Evolutionary conservation across 35 echinoderm and acorn worm species (phyloP), one percentile per base, ranked within the genome.

Genomic region (Patiria miniata): DNA sequence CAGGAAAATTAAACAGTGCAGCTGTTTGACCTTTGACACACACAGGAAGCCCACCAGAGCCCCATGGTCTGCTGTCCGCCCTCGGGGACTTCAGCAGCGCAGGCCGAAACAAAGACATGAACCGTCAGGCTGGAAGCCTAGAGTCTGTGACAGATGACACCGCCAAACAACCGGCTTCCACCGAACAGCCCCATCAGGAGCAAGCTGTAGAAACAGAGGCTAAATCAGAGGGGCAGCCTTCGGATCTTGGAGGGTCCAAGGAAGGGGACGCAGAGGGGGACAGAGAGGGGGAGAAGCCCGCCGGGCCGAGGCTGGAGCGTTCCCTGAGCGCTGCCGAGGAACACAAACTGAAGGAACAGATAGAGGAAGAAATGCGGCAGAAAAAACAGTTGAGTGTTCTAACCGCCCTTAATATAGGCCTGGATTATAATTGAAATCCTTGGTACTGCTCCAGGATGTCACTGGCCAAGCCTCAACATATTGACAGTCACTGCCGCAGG

Each of bases 331-430:
- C 73, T 15, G 29, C 53, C 37, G 59, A 81, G 57, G 83, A 55
- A 52, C 86, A 88, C 47, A 92, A 93, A 73, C 88, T 32, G 34
- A 88, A 88, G 82, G 57, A 89, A 39, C 81, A 96, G 77, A 36
- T 88, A 23, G 78, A 81, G 52, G 68, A 89, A 53, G 85, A 88
- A 81, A 58, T 87, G 65, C 40, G 90, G 40, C 90, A 87, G 73
- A 92, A 86, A 52, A 92, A 87, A 85, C 90, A 92, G 90, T 92
- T 47, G 42, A 47, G 42, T 47, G 4, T 4, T 47, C n/a, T n/a
- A n/a, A n/a, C n/a, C n/a, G n/a, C n/a, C n/a, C n/a, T n/a, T n/a
- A n/a, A n/a, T n/a, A n/a, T n/a, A n/a, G n/a, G n/a, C n/a, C n/a
- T n/a, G n/a, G n/a, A n/a, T n/a, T n/a, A n/a, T n/a, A n/a, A n/a